A percentile compares a stretch with the other conserved stretches of the same genome.
Evolutionary conservation across 2,888 invertebrate genomes (phyloP).

Genomic region (Rosalia funebris): DNA sequence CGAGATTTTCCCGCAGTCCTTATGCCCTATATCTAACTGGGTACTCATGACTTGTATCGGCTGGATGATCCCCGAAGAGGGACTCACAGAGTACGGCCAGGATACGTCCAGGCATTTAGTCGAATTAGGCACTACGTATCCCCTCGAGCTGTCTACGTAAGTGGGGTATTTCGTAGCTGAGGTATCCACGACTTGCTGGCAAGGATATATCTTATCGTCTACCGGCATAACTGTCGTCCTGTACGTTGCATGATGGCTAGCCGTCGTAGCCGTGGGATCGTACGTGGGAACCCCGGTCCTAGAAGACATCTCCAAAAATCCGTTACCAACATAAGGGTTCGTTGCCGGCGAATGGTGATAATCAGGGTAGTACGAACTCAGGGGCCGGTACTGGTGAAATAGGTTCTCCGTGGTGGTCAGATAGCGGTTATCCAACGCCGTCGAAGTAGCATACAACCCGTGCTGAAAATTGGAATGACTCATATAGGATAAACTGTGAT

Average conservation of each 20-base stretch:
- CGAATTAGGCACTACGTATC: slow-evolving; percentile 66
- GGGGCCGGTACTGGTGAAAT: slow-evolving; percentile 90
- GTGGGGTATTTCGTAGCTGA: slow-evolving; percentile 68
- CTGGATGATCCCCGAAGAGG: slow-evolving; percentile 64
- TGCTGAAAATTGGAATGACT: slow-evolving; percentile 78
- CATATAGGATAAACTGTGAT: slow-evolving; percentile 73
- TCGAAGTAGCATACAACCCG: slow-evolving; percentile 68
- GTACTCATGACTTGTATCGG: slow-evolving; percentile 63
- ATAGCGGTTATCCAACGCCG: slow-evolving; percentile 70
- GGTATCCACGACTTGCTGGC: slow-evolving; percentile 70
- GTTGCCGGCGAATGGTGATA: slow-evolving; percentile 77
- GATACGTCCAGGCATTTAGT: slow-evolving; percentile 64
- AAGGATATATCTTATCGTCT: slow-evolving; percentile 72
- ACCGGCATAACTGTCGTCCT: slow-evolving; percentile 62
- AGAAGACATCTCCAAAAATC: slow-evolving; percentile 82
- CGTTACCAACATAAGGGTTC: slow-evolving; percentile 78
- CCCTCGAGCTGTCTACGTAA: slow-evolving; percentile 68
- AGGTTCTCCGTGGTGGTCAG: slow-evolving; percentile 83
- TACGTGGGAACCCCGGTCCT: slow-evolving; percentile 73
- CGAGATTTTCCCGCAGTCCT: slow-evolving; percentile 55
- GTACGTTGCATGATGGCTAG: slow-evolving; percentile 63
- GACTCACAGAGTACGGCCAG: slow-evolving; percentile 66
- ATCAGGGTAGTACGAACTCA: slow-evolving; percentile 83
- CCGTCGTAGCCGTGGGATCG: slow-evolving; percentile 61
- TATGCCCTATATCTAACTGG: slow-evolving; percentile 52